A percentile compares a stretch with the other conserved stretches of the same genome.
Conservation (phyloP, 2,797 vertebrate species). For the Protosalanx chinensis region DNA sequence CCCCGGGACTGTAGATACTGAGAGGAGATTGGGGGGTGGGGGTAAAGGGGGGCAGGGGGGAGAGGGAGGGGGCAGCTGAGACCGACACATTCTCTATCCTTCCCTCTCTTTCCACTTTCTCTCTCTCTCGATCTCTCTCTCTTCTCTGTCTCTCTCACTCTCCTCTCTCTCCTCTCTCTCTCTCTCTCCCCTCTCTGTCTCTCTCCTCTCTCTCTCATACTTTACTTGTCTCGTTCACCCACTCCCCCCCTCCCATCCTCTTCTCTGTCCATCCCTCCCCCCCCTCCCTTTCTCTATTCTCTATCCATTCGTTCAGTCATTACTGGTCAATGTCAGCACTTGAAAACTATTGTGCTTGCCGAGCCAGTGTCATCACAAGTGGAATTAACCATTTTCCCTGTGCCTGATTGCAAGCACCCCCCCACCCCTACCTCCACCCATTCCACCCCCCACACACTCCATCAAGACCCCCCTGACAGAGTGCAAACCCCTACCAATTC, state of each 20-base stretch:
- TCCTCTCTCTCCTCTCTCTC: slow-evolving; percentile 39
- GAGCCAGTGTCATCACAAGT: slow-evolving; percentile 81
- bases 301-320: slow-evolving; percentile 85
- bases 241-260: slow-evolving; percentile 27
- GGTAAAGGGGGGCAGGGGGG: neutral
- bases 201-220: slow-evolving; percentile 53
- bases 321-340: slow-evolving; percentile 83
- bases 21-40: slow-evolving; percentile 75
- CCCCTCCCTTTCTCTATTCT: slow-evolving; percentile 66
- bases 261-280: slow-evolving; percentile 38
- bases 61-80: slow-evolving; percentile 78
- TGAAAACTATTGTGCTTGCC: slow-evolving; percentile 84
- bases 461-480: slow-evolving; percentile 63
- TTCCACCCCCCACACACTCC: slow-evolving; percentile 64
- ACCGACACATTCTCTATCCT: slow-evolving; percentile 54
- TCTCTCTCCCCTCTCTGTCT: slow-evolving; percentile 56
- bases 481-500: slow-evolving; percentile 47
- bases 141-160: slow-evolving; percentile 29
- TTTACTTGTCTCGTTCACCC: slow-evolving; percentile 63
- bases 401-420: slow-evolving; percentile 69
- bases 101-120: slow-evolving; percentile 31
- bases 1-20: slow-evolving; percentile 83
- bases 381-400: slow-evolving; percentile 81
- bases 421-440: slow-evolving; percentile 48
- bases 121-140: slow-evolving; percentile 50